A percentile compares a stretch with the other conserved stretches of the same genome.
Evolutionary conservation across 37 sponge, comb jelly and placozoan species (phyloP).

Genomic region (Axinella damicornis): DNA sequence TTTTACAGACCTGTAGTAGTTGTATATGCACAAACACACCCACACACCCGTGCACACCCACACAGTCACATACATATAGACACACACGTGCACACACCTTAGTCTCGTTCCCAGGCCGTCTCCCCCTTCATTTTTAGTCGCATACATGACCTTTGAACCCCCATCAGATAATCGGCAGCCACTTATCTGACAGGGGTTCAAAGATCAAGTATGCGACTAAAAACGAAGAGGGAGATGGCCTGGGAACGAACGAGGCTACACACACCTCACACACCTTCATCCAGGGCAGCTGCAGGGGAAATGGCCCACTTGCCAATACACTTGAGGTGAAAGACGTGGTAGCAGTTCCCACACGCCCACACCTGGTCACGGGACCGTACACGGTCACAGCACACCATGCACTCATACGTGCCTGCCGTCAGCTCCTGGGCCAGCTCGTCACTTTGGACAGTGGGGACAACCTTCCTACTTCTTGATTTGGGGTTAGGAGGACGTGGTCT

Average conservation of each 20-base stretch:
- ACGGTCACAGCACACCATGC: conserved; percentile 82
- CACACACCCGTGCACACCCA: neutral
- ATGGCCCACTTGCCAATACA: conserved; percentile 87
- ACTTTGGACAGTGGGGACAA: conserved; percentile 56
- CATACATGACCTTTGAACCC: too few species aligned
- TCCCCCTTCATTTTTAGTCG: too few species aligned
- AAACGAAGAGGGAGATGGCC: too few species aligned
- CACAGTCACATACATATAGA: neutral
- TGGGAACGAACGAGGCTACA: too few species aligned
- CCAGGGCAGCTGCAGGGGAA: conserved; percentile 21
- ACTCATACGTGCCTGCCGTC: conserved; percentile 60
- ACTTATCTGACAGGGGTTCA: too few species aligned
- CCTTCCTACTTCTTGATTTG: neutral
- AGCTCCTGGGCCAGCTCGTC: conserved; percentile 73
- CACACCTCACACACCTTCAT: conserved; percentile 35
- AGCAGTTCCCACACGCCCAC: conserved; percentile 84
- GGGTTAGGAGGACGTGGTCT: too few species aligned
- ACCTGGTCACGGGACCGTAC: conserved; percentile 57
- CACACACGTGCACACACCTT: neutral
- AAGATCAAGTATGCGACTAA: too few species aligned
- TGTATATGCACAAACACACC: too few species aligned
- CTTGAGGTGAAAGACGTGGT: conserved; percentile 81
- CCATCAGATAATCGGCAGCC: too few species aligned
- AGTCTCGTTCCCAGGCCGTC: too few species aligned
- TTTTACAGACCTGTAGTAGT: too few species aligned